A percentile compares a stretch with the other conserved stretches of the same genome.
Conservation (phyloP, 2,113 vertebrate species). For the Grammomys surdaster region DNA sequence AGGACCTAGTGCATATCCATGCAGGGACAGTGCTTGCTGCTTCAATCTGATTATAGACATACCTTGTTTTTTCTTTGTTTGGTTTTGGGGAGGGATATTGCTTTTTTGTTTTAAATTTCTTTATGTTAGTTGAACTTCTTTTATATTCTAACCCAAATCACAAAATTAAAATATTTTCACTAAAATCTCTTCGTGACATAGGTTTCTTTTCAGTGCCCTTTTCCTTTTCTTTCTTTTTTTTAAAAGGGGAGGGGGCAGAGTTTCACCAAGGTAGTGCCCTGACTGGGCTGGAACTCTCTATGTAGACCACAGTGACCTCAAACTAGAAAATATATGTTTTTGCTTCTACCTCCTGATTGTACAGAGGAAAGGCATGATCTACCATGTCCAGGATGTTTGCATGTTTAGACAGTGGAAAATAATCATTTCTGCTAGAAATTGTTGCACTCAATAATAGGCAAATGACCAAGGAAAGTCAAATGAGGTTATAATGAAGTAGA, state of each 20-base stretch:
- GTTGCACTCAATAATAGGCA: not conserved
- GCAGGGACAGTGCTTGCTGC: not conserved
- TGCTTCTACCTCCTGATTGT: not conserved
- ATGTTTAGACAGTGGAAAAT: not conserved
- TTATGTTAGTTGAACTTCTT: not conserved
- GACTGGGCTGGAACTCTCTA: not conserved
- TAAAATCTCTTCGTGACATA: not conserved
- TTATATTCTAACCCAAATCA: not conserved
- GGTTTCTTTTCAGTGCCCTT: not conserved
- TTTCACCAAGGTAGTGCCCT: not conserved
- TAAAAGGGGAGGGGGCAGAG: fast-evolving
- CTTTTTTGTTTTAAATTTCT: too few relatives aligned
- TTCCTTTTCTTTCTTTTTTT: not conserved
- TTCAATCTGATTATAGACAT: not conserved
- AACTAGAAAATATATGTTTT: not conserved
- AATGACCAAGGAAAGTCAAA: too few relatives aligned
- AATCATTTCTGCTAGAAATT: not conserved
- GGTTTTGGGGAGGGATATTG: too few relatives aligned
- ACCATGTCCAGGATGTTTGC: not conserved
- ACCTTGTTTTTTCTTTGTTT: not conserved
- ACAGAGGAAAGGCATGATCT: not conserved
- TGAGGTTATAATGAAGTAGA: not conserved
- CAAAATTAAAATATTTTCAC: not conserved
- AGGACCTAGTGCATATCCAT: not conserved
- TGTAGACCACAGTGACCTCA: not conserved